Base-by-base conservation (phyloP, 2,888 invertebrate species). In the Apamea sordens region DNA sequence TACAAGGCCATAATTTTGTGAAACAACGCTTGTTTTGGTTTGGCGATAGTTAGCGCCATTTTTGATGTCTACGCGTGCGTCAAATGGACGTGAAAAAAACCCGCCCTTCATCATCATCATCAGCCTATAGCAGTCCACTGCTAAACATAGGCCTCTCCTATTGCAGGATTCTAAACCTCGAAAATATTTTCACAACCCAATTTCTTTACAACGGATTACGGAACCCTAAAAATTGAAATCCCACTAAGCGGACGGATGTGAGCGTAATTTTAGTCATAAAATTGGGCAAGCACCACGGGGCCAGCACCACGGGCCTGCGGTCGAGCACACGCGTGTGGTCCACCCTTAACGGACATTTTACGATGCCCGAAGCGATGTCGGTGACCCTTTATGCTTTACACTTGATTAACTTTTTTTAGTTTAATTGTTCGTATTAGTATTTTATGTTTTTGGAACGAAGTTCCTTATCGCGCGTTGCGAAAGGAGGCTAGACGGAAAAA, bases 211-310 rank as follows among this genome's bases (percentile, higher is more conserved):
- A 73, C 65, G 7, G 41, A 7, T 6, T 41, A 41, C 41, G 77
- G 90, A 71, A 56, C 84, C 83, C 80, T 77, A 92, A 91, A 90
- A 89, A 91, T 90, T 89, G 83, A 87, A 90, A 89, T 85, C 87
- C 87, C 85, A 86, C 86, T 86, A 84, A 89, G 87, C 89, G 89
- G 77, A 89, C 89, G 91, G 91, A 91, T 87, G 88, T 80, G 88
- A 82, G 79, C 77, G 84, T 90, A 88, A 91, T 87, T 87, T 89
- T 86, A 86, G 89, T 92, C 88, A 87, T 92, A 91, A 92, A 92
- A 88, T 87, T 77, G 82, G 77, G 74, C 86, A 64, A 76, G 70
- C 73, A 68, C 82, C 76, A 74, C 41, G 69, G 78, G 36, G 71
- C 73, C 64, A 77, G 69, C 73, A 70, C 80, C 78, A 76, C 41